phyloP scores from a whole-genome alignment of 2,113 vertebrate genomes.

The Coturnix japonica region DNA sequence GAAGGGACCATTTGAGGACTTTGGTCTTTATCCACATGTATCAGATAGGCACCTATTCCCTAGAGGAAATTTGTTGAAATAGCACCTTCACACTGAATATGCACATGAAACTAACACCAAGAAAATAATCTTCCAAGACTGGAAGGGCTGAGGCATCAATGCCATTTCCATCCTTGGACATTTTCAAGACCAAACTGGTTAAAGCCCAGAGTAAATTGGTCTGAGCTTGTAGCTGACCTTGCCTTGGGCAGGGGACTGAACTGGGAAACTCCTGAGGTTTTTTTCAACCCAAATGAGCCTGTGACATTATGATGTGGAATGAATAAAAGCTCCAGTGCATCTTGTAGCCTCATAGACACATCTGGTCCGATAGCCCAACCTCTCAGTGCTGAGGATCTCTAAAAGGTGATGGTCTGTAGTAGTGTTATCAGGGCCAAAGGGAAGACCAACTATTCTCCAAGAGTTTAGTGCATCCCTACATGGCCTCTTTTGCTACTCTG shows the following conservation, averaged over 20 bases:
- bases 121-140: not conserved
- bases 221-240: not conserved
- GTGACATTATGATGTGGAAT: fast-evolving
- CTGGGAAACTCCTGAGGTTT: not conserved
- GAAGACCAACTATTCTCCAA: not conserved
- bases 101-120: not conserved
- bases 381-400: not conserved
- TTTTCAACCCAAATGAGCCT: not conserved
- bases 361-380: not conserved
- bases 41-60: fast-evolving
- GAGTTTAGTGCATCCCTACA: not conserved
- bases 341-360: not conserved
- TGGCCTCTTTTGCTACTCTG: not conserved
- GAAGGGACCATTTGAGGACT: not conserved
- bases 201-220: not conserved
- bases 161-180: not conserved
- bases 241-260: not conserved
- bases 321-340: not conserved
- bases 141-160: not conserved
- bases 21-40: not conserved
- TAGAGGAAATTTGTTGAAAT: not conserved
- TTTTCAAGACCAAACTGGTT: not conserved
- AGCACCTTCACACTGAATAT: not conserved
- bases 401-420: not conserved
- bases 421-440: not conserved